Evolutionary conservation across 2,113 vertebrate species (phyloP), one percentile per base, ranked within the genome.

Genomic region (Murina feae): DNA sequence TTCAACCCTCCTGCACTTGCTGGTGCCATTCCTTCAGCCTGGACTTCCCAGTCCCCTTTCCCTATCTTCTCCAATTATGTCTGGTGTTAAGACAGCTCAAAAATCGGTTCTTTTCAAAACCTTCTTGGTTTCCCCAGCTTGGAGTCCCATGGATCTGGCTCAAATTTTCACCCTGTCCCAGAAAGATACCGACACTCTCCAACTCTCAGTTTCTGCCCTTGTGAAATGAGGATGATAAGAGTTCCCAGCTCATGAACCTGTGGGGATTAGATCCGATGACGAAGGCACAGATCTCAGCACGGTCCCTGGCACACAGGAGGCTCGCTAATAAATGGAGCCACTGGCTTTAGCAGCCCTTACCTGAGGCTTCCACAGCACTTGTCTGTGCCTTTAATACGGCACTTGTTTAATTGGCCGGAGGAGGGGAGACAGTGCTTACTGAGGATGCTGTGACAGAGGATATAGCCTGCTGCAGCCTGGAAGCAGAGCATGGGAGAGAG

Each of bases 291-390:
- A 58, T 47, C 49, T 90, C 72, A 82, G 94, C 96, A 96, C 94
- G 47, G 93, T 90, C 83, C 94, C 93, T 21, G 94, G 97, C 93
- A 94, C 94, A 60, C 9, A 37, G 90, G 83, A 96, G 44, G 30
- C 79, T 65, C 49, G 71, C 94, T 53, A 92, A 90, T 90, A 89
- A 90, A 74, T 25, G 75, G 89, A 83, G 47, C 75, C 83, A 78
- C 96, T 91, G 60, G 75, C 39, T 75, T 90, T 92, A 92, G 86
- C 87, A 91, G 88, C 75, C 47, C 42, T 42, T 44, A 82, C 74
- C 79, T 42, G 9, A 16, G 60, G 76, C 89, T 75, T 74, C 96
- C 32, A 37, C 63, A 63, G 92, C 75, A 86, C 88, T 96, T 63
- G 80, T 81, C 51, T 44, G 21, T 0, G 14, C 91, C 75, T 95